Conservation (phyloP, 2,797 vertebrate species). For the Characodon lateralis region DNA sequence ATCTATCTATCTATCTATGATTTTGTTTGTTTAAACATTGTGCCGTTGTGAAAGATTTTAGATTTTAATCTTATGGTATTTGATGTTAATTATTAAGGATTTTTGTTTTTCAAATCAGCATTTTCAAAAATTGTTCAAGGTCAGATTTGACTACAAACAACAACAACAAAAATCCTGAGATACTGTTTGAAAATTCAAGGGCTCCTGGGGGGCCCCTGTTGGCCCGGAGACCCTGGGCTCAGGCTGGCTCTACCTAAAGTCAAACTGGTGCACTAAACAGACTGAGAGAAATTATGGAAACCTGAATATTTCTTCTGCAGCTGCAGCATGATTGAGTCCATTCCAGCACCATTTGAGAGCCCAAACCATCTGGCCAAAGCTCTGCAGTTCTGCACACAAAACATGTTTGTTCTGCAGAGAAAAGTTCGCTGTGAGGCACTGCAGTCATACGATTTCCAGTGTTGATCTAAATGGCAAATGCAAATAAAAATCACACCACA, state of each 20-base stretch:
- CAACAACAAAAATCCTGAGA: not conserved
- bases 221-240: not conserved
- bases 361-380: constrained; percentile 20
- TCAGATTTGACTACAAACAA: not conserved
- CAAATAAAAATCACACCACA: too few species aligned
- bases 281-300: not conserved
- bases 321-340: not conserved
- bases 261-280: not conserved
- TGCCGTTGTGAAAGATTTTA: not conserved
- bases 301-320: not conserved
- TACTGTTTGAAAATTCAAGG: not conserved
- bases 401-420: not conserved
- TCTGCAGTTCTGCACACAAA: constrained; percentile 5
- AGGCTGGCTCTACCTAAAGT: not conserved
- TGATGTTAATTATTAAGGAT: not conserved
- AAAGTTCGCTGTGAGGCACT: not conserved
- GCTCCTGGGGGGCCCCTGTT: not conserved
- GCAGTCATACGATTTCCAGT: not conserved
- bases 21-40: not conserved
- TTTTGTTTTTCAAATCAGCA: not conserved
- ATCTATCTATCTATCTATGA: too few species aligned
- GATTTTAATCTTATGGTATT: not conserved
- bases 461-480: too few species aligned
- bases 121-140: not conserved
- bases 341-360: not conserved